Evolutionary conservation across 2,797 vertebrate species (phyloP), one percentile per base, ranked within the genome.

Genomic region (Gobio occitaniae): DNA sequence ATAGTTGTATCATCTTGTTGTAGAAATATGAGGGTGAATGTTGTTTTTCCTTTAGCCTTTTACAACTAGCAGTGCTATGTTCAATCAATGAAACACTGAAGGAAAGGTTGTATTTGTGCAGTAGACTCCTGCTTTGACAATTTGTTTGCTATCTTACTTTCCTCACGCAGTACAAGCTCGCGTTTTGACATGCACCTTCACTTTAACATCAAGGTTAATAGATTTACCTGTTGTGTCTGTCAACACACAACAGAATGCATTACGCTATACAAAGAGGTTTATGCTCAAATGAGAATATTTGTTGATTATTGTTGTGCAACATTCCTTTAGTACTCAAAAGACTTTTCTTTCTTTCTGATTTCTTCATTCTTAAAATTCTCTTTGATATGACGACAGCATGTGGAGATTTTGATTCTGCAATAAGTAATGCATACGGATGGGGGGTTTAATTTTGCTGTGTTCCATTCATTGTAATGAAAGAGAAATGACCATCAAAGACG

Each of bases 401-500:
- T 87, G 86, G 44, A 65, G 79, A 71, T 72, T 88, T 88, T 88
- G 85, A 89, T 90, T 86, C 88, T 78, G 87, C 82, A 29, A 61
- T 29, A 86, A 88, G 78, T 87, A 88, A 90, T 87, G 87, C 78
- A 90, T 89, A 82, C 78, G 80, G 84, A 88, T 71, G 75, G 82
- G 29, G 75, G 76, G 86, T 91, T 90, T 91, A 90, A 90, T 90
- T 85, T 84, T 65, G 80, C 78, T 78, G 15, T 17, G 59, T 86
- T 88, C 83, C 59, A 86, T 88, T 87, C 36, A 38, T 90, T 88
- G 82, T 87, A 90, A 90, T 85, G 84, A 72, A 79, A 78, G 52
- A 66, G 86, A 89, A 89, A 89, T 86, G 86, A 83, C 82, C 84
- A 84, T 88, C 86, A 90, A 90, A 90, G 86, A 77, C 61, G 80